Evolutionary conservation across 2,113 vertebrate species (phyloP).

Genomic region (Bubo bubo): DNA sequence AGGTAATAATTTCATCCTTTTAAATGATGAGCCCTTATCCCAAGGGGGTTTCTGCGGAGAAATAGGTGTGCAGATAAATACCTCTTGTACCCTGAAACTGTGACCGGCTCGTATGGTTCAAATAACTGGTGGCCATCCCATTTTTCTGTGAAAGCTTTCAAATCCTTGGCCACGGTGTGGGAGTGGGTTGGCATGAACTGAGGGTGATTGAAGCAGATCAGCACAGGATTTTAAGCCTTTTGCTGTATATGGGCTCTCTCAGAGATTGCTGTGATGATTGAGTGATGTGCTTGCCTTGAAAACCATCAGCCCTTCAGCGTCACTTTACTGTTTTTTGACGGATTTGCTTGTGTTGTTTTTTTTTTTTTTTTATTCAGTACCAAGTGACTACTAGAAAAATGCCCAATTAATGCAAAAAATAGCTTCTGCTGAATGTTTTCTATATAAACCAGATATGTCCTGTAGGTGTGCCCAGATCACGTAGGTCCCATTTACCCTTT

Average conservation of each 20-base stretch:
- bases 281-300: neutral
- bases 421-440: neutral
- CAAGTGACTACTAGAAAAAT: neutral
- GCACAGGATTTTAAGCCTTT: neutral
- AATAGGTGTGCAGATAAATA: neutral
- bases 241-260: accelerated
- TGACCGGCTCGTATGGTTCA: accelerated
- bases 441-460: neutral
- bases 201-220: neutral
- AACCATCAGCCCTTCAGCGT: neutral
- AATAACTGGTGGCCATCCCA: neutral
- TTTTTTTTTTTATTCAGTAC: neutral
- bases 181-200: neutral
- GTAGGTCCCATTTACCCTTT: too few species aligned
- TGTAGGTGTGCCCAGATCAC: neutral
- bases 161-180: too few species aligned
- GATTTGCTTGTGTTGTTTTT: neutral
- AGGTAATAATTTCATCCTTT: neutral
- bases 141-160: neutral
- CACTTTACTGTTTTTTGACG: neutral
- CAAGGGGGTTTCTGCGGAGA: neutral
- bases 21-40: neutral
- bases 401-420: neutral
- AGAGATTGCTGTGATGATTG: neutral
- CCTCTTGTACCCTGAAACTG: neutral